phyloP scores from a whole-genome alignment of 92 coral and sea anemone genomes.

The Palythoa heliodiscus region DNA sequence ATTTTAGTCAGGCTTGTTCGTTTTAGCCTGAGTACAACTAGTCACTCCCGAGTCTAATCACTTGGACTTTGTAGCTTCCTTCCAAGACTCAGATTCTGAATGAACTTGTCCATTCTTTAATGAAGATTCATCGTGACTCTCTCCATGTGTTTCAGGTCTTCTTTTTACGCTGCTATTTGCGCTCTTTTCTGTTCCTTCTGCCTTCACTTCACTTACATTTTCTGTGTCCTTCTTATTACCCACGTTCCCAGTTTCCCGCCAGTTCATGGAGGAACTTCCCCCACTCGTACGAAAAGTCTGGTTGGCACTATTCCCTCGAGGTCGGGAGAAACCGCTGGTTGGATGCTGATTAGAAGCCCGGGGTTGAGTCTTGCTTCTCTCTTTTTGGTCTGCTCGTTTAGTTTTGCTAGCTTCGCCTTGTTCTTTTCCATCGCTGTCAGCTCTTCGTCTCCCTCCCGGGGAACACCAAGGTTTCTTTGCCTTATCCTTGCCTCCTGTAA shows the following conservation, averaged over 20 bases:
- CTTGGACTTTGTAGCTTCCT: conserved; percentile 52
- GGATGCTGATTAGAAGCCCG: conserved; percentile 46
- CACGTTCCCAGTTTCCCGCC: conserved; percentile 59
- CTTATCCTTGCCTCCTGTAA: conserved; percentile 43
- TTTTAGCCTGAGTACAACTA: conserved; percentile 53
- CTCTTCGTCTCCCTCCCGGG: conserved; percentile 56
- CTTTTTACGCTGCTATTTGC: conserved; percentile 34
- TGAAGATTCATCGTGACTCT: not conserved
- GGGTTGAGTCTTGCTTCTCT: conserved; percentile 64
- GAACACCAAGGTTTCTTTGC: conserved; percentile 74
- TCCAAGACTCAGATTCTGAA: conserved; percentile 5
- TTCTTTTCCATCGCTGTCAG: conserved; percentile 72
- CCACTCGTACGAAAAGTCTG: conserved; percentile 65
- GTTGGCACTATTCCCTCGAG: conserved; percentile 63
- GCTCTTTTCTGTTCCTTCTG: conserved; percentile 43
- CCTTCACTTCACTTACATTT: conserved; percentile 31
- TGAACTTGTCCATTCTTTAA: conserved; percentile 23
- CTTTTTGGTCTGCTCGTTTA: conserved; percentile 50
- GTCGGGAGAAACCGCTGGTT: conserved; percentile 36
- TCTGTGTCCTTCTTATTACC: conserved; percentile 45
- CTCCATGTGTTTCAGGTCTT: conserved; percentile 10
- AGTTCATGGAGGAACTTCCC: conserved; percentile 81
- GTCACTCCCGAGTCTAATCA: conserved; percentile 47
- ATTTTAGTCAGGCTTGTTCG: not conserved
- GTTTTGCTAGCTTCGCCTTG: conserved; percentile 43